A percentile compares a stretch with the other conserved stretches of the same genome.
These are phyloP conservation scores for Cerceris ruficornis DNA, from an alignment of 2,888 invertebrate species.

Conservation along the genomic window DNA sequence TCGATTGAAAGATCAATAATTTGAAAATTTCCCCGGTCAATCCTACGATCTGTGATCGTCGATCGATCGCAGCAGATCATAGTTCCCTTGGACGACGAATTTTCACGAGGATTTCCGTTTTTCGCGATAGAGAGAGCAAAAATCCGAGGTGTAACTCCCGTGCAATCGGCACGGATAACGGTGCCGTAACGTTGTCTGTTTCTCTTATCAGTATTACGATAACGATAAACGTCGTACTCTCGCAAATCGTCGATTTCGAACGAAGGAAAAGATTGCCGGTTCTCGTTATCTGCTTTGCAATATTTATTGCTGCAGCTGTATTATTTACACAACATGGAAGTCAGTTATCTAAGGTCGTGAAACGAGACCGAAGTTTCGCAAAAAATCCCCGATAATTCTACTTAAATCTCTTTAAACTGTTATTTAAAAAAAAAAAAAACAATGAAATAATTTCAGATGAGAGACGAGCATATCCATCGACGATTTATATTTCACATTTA, in stretches of 20 bases:
- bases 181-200: constrained; percentile 24
- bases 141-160: constrained; percentile 16
- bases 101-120: not conserved
- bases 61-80: not conserved
- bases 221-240: constrained; percentile 40
- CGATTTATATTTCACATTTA: too few species aligned
- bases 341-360: not conserved
- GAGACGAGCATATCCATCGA: too few species aligned
- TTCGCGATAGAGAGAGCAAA: not conserved
- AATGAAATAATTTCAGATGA: too few species aligned
- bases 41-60: not conserved
- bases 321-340: not conserved
- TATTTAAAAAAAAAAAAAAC: too few species aligned
- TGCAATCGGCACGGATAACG: constrained; percentile 34
- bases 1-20: not conserved
- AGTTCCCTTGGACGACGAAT: not conserved
- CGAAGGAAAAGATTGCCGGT: constrained; percentile 11
- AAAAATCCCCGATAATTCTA: too few species aligned
- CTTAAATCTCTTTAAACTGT: too few species aligned
- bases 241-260: constrained; percentile 27
- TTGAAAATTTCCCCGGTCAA: not conserved
- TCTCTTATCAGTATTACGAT: constrained; percentile 53
- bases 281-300: constrained; percentile 19
- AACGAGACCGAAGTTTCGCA: too few species aligned
- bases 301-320: constrained; percentile 19